Evolutionary conservation across 2,888 invertebrate species (phyloP).

Genomic region (Drosophila quinaria): DNA sequence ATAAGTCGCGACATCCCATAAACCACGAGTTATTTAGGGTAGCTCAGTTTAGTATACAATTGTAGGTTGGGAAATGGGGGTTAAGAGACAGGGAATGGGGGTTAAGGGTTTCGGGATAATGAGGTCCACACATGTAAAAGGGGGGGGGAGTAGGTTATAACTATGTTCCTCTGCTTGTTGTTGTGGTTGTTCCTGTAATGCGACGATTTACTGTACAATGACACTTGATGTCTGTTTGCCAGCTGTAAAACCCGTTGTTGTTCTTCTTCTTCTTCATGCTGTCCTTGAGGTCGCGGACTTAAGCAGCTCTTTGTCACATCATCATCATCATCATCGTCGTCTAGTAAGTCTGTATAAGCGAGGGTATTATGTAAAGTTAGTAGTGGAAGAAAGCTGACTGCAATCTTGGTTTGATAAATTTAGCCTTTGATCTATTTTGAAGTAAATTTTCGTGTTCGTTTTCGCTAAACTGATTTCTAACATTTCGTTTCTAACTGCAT

Average conservation of each 20-base stretch:
- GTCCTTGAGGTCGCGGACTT: conserved; percentile 50
- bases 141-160: conserved; percentile 9
- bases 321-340: conserved; percentile 4
- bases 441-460: too few relatives aligned
- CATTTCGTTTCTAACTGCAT: too few relatives aligned
- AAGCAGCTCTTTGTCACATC: conserved; percentile 54
- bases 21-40: conserved; percentile 46
- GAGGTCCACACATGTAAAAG: conserved; percentile 10
- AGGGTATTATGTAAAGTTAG: conserved; percentile 13
- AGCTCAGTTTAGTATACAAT: background rate
- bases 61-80: background rate
- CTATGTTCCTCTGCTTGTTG: conserved; percentile 2
- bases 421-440: too few relatives aligned
- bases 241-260: conserved; percentile 46
- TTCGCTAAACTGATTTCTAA: too few relatives aligned
- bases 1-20: conserved; percentile 79
- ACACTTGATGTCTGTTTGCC: conserved; percentile 46
- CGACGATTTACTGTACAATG: conserved; percentile 58
- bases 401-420: too few relatives aligned
- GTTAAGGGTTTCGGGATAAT: conserved; percentile 30
- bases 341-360: background rate
- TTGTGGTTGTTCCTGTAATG: conserved; percentile 34
- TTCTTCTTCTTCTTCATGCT: conserved; percentile 32
- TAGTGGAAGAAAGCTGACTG: background rate
- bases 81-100: background rate